These are phyloP conservation scores for Actinostola sp. DNA, from an alignment of 92 coral and sea anemone species.

Conservation along the genomic window DNA sequence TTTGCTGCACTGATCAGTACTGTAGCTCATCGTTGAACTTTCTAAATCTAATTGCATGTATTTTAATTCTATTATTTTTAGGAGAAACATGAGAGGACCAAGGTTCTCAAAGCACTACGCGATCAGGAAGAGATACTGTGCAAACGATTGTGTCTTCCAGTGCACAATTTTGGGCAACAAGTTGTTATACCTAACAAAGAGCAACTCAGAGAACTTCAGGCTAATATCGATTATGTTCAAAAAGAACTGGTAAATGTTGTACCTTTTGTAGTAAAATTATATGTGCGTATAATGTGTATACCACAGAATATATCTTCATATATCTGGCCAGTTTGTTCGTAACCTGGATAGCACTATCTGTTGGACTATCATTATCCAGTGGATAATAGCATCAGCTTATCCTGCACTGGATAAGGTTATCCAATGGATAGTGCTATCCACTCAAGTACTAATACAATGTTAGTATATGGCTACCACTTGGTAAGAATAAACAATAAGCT, in stretches of 20 bases:
- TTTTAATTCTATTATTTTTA: constrained; percentile 4
- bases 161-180: constrained; percentile 74
- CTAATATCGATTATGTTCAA: constrained; percentile 74
- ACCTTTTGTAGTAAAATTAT: too few relatives aligned
- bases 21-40: too few relatives aligned
- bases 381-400: background rate
- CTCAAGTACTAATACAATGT: too few relatives aligned
- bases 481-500: too few relatives aligned
- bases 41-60: too few relatives aligned
- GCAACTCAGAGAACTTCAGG: constrained; percentile 82
- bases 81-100: constrained; percentile 94
- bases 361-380: background rate
- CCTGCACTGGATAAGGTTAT: background rate
- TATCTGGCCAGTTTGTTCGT: too few relatives aligned
- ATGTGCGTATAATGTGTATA: too few relatives aligned
- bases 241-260: constrained; percentile 78
- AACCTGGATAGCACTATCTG: too few relatives aligned
- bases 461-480: too few relatives aligned
- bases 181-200: constrained; percentile 81
- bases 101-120: constrained; percentile 58
- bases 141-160: constrained; percentile 74
- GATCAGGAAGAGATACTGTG: constrained; percentile 70
- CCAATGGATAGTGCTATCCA: too few relatives aligned
- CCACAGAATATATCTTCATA: too few relatives aligned
- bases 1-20: too few relatives aligned